Evolutionary conservation across 2,888 invertebrate species (phyloP).

Genomic region (Agonopterix subpropinquella): DNA sequence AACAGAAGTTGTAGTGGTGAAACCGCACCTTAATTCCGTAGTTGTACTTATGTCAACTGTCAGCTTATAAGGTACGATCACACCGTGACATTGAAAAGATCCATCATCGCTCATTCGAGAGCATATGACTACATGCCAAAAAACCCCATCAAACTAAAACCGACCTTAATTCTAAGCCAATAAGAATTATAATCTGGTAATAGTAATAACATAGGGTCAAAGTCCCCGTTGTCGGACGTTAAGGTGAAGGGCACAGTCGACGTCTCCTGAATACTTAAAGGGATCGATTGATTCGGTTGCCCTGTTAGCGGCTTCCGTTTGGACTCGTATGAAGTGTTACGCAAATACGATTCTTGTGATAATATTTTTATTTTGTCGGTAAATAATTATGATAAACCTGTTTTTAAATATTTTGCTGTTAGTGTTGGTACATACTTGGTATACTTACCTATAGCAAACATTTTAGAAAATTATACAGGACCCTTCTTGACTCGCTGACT

Average conservation of each 20-base stretch:
- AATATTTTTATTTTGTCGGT: neutral
- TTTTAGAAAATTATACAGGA: too few relatives aligned
- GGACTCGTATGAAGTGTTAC: neutral
- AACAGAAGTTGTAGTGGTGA: too few relatives aligned
- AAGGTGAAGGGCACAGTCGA: slow-evolving; percentile 29
- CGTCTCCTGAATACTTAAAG: slow-evolving; percentile 21
- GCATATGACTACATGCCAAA: neutral
- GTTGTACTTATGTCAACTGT: slow-evolving; percentile 23
- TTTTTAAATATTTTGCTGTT: too few relatives aligned
- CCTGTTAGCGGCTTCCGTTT: slow-evolving; percentile 27
- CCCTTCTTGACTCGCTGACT: too few relatives aligned
- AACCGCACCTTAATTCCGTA: slow-evolving; percentile 17
- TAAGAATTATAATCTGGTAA: neutral
- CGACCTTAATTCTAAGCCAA: neutral
- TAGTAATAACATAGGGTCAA: slow-evolving; percentile 12
- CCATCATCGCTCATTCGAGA: slow-evolving; percentile 6
- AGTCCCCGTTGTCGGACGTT: slow-evolving; percentile 12
- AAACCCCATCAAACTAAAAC: neutral
- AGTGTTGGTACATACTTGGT: too few relatives aligned
- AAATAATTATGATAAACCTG: too few relatives aligned
- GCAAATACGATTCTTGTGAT: slow-evolving; percentile 1
- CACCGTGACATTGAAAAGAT: slow-evolving; percentile 27
- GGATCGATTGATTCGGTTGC: slow-evolving; percentile 15
- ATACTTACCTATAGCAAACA: too few relatives aligned
- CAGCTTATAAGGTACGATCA: slow-evolving; percentile 20